phyloP scores from a whole-genome alignment of 2,888 invertebrate species.

The Eledone cirrhosa region DNA sequence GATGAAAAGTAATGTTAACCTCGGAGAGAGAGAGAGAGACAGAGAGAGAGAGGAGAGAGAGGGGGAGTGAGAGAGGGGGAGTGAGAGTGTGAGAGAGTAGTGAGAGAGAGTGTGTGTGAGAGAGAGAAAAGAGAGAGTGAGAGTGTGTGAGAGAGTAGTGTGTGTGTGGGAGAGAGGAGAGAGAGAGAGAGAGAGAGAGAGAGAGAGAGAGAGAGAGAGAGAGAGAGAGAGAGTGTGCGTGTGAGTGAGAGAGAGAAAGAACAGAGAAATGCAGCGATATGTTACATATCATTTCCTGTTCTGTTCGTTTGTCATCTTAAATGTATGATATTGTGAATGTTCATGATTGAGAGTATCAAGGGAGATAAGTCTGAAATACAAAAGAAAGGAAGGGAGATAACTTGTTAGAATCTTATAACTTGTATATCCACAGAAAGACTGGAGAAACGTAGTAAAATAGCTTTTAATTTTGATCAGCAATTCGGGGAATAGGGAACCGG shows the following conservation, averaged over 20 bases:
- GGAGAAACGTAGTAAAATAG: too few relatives aligned
- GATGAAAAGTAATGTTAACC: neutral
- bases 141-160: constrained; percentile 4
- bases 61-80: neutral
- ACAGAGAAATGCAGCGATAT: constrained; percentile 5
- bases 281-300: too few relatives aligned
- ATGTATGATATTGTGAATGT: too few relatives aligned
- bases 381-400: too few relatives aligned
- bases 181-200: neutral
- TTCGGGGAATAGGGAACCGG: too few relatives aligned
- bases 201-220: neutral
- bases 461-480: too few relatives aligned
- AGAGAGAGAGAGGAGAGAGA: neutral
- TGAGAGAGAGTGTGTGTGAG: neutral
- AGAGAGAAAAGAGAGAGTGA: neutral
- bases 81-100: constrained; percentile 8
- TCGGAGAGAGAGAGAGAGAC: constrained; percentile 12
- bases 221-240: neutral
- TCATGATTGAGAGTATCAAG: too few relatives aligned
- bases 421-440: too few relatives aligned
- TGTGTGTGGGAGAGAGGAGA: constrained; percentile 15
- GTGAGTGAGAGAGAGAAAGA: neutral
- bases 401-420: too few relatives aligned
- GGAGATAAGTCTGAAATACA: too few relatives aligned
- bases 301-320: too few relatives aligned